phyloP scores from a whole-genome alignment of 2,113 vertebrate species.

The Silurus glanis region DNA sequence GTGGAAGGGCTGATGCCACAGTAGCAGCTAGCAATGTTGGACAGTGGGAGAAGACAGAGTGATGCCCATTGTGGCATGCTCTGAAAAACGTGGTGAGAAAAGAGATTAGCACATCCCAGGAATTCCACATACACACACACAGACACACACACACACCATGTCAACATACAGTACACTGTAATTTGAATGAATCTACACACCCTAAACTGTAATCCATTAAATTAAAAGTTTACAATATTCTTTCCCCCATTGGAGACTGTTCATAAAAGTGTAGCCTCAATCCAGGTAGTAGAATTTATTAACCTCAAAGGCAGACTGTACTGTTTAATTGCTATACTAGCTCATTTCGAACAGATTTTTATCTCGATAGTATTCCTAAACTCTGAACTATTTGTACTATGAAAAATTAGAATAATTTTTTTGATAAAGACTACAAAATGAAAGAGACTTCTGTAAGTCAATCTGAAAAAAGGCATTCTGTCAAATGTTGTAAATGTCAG shows the following conservation, averaged over 20 bases:
- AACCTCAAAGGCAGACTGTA: not conserved
- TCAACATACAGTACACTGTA: not conserved
- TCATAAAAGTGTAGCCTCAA: not conserved
- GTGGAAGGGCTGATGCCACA: constrained; percentile 10
- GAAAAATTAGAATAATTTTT: not conserved
- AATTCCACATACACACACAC: not conserved
- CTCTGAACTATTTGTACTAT: not conserved
- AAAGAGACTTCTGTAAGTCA: not conserved
- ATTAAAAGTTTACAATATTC: not conserved
- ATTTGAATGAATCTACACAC: not conserved
- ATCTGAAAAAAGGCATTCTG: not conserved
- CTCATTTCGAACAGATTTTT: not conserved
- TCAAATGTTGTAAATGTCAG: not conserved
- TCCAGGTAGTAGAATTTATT: not conserved
- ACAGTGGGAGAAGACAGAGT: constrained; percentile 51
- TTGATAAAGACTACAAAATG: not conserved
- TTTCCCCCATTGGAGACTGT: not conserved
- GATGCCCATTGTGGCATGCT: constrained; percentile 63
- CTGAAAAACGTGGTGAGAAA: constrained; percentile 58
- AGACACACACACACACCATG: constrained; percentile 1
- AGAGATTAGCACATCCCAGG: constrained; percentile 21
- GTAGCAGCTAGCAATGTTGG: constrained; percentile 29
- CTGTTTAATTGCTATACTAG: not conserved
- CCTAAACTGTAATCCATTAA: not conserved
- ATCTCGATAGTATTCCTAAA: not conserved